Evolutionary conservation across 2,113 vertebrate species (phyloP).

Genomic region (Scolopax mira): DNA sequence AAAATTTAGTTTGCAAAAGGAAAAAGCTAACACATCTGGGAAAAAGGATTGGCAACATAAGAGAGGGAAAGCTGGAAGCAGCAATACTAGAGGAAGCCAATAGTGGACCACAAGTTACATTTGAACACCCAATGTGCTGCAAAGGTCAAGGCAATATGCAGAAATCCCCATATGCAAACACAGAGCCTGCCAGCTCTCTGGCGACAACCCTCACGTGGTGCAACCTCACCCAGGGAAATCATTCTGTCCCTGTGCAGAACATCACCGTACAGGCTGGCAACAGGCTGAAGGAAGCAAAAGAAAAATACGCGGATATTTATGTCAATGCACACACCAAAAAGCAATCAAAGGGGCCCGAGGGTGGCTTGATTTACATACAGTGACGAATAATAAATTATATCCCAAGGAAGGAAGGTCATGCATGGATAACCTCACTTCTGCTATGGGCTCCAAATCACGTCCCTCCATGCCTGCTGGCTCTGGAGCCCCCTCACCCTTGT

Average conservation of each 20-base stretch:
- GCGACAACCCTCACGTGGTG: background rate
- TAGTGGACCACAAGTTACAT: slow-evolving; percentile 2
- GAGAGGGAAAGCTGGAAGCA: slow-evolving; percentile 28
- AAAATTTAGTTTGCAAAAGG: background rate
- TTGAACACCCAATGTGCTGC: background rate
- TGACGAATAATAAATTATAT: background rate
- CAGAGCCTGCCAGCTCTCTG: background rate
- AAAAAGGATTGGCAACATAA: background rate
- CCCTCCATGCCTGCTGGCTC: background rate
- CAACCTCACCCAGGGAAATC: background rate
- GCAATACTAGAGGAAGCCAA: slow-evolving; percentile 6
- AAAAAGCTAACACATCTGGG: slow-evolving; percentile 16
- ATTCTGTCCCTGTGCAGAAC: background rate
- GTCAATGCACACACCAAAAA: background rate
- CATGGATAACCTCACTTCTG: background rate
- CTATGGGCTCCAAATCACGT: background rate
- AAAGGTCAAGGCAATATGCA: slow-evolving; percentile 29
- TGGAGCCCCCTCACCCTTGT: background rate
- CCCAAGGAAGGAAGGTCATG: background rate
- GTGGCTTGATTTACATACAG: background rate
- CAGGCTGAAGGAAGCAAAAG: background rate
- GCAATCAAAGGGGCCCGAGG: background rate
- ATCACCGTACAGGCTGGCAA: background rate
- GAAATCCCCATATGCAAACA: slow-evolving; percentile 21
- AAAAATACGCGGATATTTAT: background rate